Conservation (phyloP, 2,797 vertebrate genomes). For the Sebastes matsubarae region DNA sequence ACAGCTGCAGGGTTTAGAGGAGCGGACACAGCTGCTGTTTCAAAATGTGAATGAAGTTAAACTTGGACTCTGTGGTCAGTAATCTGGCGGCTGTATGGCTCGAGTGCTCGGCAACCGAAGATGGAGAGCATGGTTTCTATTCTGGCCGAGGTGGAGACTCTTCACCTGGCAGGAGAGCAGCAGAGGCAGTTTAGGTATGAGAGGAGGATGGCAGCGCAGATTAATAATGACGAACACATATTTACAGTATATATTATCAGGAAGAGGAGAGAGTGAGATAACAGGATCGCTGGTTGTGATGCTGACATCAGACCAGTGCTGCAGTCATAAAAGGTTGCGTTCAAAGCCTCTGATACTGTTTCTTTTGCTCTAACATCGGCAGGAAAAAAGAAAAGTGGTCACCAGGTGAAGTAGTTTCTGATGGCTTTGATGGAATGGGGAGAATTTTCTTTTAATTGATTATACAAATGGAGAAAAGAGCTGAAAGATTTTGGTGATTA, state of each 20-base stretch:
- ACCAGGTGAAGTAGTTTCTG: neutral
- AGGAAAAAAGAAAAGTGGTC: neutral
- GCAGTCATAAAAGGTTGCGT: slow-evolving; percentile 27
- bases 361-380: neutral
- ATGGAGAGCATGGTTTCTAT: slow-evolving; percentile 34
- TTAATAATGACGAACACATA: neutral
- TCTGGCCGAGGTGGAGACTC: slow-evolving; percentile 23
- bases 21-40: slow-evolving; percentile 65
- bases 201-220: neutral
- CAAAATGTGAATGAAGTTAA: slow-evolving; percentile 64
- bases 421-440: neutral
- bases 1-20: slow-evolving; percentile 65
- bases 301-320: slow-evolving; percentile 22
- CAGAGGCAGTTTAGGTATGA: neutral
- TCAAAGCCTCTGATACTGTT: slow-evolving; percentile 17
- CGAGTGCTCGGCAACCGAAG: slow-evolving; percentile 25
- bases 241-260: slow-evolving; percentile 28
- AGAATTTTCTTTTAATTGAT: neutral
- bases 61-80: slow-evolving; percentile 60
- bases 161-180: slow-evolving; percentile 39
- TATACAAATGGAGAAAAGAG: neutral
- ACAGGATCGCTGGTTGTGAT: slow-evolving; percentile 26
- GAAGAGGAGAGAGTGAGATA: slow-evolving; percentile 18
- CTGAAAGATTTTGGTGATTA: neutral
- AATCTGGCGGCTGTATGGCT: slow-evolving; percentile 46